A percentile compares a stretch with the other conserved stretches of the same genome.
Evolutionary conservation across 1,140 invertebrate genomes (phyloP).

Genomic region (Meloidogyne exigua): DNA sequence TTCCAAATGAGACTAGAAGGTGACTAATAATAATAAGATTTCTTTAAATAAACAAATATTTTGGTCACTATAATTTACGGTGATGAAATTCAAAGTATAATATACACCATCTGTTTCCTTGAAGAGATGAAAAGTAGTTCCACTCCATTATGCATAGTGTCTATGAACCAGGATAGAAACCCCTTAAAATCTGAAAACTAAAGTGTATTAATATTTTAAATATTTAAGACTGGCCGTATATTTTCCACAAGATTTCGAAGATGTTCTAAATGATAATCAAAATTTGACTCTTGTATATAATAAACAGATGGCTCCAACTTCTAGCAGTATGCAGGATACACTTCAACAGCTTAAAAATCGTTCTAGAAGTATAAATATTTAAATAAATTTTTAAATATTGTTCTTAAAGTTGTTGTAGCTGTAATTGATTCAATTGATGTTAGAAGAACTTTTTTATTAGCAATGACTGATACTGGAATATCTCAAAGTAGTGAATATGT

Average conservation of each 20-base stretch:
- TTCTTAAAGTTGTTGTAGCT: slow-evolving; percentile 35
- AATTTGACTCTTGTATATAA: slow-evolving; percentile 24
- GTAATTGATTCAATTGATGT: slow-evolving; percentile 29
- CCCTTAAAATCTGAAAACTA: no score
- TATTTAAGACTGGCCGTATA: slow-evolving; percentile 28
- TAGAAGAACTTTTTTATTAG: slow-evolving; percentile 32
- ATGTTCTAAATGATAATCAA: slow-evolving; percentile 13
- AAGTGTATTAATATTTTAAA: background rate
- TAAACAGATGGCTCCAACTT: slow-evolving; percentile 10
- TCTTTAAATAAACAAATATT: no score
- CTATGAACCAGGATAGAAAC: no score
- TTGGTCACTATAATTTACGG: no score
- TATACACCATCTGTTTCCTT: no score
- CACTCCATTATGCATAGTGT: no score
- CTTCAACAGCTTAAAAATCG: slow-evolving; percentile 7
- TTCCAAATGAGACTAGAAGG: slow-evolving; percentile 18
- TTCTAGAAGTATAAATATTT: slow-evolving; percentile 26
- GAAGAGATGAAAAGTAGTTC: no score
- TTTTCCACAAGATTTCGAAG: slow-evolving; percentile 37
- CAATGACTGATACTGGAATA: slow-evolving; percentile 30
- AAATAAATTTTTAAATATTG: background rate
- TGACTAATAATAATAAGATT: background rate
- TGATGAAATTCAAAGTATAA: no score
- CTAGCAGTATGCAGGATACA: slow-evolving; percentile 4
- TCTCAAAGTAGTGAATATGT: slow-evolving; percentile 35